Evolutionary conservation across 2,888 invertebrate species (phyloP).

Genomic region (Ditylenchus weischeri): DNA sequence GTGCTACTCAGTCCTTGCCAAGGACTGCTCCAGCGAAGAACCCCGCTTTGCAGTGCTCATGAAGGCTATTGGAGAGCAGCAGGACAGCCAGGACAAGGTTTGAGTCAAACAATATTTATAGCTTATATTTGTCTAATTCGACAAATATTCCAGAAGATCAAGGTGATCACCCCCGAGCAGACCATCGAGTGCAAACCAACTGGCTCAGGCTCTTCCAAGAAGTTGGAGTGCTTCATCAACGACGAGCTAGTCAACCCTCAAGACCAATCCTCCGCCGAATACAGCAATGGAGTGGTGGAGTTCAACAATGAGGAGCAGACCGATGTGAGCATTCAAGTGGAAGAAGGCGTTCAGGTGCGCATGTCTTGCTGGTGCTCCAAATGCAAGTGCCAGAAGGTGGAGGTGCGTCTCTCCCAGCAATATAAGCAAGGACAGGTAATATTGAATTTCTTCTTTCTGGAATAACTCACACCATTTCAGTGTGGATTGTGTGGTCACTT

Average conservation of each 20-base stretch:
- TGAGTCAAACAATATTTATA: constrained; percentile 5
- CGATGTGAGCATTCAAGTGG: constrained; percentile 17
- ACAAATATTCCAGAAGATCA: constrained; percentile 13
- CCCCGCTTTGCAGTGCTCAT: constrained; percentile 59
- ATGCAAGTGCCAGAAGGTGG: constrained; percentile 29
- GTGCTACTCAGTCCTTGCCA: constrained; percentile 60
- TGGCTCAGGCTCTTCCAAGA: constrained; percentile 23
- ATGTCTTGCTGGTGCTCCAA: constrained; percentile 44
- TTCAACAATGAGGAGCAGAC: constrained; percentile 28
- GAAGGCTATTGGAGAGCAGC: constrained; percentile 35
- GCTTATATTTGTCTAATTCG: not conserved
- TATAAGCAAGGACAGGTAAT: constrained; percentile 35
- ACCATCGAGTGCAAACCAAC: constrained; percentile 22
- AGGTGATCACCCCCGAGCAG: constrained; percentile 20
- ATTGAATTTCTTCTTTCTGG: not conserved
- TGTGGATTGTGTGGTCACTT: constrained; percentile 58
- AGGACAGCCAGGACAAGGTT: constrained; percentile 18
- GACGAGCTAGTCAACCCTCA: constrained; percentile 18
- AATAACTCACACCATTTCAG: constrained; percentile 25
- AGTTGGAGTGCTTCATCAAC: constrained; percentile 25
- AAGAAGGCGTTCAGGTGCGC: constrained; percentile 14
- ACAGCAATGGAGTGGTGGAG: constrained; percentile 24
- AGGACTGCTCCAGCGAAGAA: constrained; percentile 52
- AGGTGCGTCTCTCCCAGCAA: constrained; percentile 39
- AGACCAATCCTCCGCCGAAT: constrained; percentile 13